Conservation (phyloP, 1,140 invertebrate species). For the Bombus huntii region DNA sequence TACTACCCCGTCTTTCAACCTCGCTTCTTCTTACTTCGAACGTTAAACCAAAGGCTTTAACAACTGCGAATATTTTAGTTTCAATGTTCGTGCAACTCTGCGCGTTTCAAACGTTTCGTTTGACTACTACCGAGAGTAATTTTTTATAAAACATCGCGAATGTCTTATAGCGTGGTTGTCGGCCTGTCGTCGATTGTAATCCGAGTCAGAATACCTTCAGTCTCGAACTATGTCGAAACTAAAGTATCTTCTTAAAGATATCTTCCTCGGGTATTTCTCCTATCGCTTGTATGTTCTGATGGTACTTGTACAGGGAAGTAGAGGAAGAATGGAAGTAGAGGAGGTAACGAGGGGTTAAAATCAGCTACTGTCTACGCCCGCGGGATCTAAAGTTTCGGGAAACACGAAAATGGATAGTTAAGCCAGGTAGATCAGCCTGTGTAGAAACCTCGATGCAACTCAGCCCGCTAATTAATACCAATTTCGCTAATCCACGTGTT, state of each 20-base stretch:
- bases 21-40: background rate
- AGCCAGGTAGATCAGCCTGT: slow-evolving; percentile 35
- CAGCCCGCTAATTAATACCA: slow-evolving; percentile 63
- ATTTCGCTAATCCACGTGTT: slow-evolving; percentile 51
- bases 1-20: background rate
- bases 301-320: slow-evolving; percentile 16
- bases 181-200: background rate
- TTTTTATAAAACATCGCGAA: background rate
- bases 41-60: background rate
- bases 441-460: slow-evolving; percentile 31
- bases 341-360: slow-evolving; percentile 35
- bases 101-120: background rate
- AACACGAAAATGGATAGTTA: slow-evolving; percentile 65
- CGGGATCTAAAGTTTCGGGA: slow-evolving; percentile 61
- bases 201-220: background rate
- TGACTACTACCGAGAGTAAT: background rate
- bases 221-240: background rate
- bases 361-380: slow-evolving; percentile 42
- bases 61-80: background rate
- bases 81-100: background rate
- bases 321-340: background rate
- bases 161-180: background rate
- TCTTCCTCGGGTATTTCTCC: slow-evolving; percentile 30
- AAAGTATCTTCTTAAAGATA: slow-evolving; percentile 37
- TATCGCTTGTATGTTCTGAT: slow-evolving; percentile 40